Percentiles rank a stretch among this genome's conserved stretches.
These are phyloP conservation scores for Monopterus albus DNA, from an alignment of 2,113 vertebrate genomes.

Conservation along the genomic window DNA sequence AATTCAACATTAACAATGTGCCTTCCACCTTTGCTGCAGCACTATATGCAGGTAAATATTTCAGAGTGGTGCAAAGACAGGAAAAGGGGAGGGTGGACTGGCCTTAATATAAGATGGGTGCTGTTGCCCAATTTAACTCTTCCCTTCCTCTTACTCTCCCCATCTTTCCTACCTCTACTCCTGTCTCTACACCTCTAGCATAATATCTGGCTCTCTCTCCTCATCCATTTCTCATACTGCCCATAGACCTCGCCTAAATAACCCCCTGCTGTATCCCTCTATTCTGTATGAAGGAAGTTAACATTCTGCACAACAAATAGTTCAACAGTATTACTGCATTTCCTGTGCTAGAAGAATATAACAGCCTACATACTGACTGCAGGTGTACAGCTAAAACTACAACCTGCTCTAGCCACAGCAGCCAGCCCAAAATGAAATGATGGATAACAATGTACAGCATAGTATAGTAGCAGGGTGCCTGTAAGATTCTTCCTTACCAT, in stretches of 20 bases:
- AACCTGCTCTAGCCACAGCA: constrained; percentile 39
- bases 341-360: constrained; percentile 3
- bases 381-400: constrained; percentile 30
- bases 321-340: constrained; percentile 34
- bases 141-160: constrained; percentile 48
- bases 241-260: constrained; percentile 10
- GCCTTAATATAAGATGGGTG: constrained; percentile 72
- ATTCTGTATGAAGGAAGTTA: constrained; percentile 45
- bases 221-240: constrained; percentile 45
- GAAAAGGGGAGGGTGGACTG: constrained; percentile 17
- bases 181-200: constrained; percentile 44
- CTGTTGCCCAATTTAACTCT: constrained; percentile 66
- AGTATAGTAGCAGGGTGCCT: constrained; percentile 62
- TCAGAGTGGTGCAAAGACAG: constrained; percentile 63
- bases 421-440: constrained; percentile 50
- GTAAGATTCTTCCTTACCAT: constrained; percentile 91
- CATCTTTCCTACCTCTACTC: constrained; percentile 45
- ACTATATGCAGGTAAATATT: constrained; percentile 57
- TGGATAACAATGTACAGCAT: constrained; percentile 33
- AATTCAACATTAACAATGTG: constrained; percentile 13
- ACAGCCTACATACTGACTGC: constrained; percentile 23
- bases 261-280: constrained; percentile 10
- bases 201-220: constrained; percentile 33
- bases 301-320: constrained; percentile 53
- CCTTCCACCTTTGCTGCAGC: constrained; percentile 36